Conservation (phyloP, 2,113 vertebrate species). For the Gobio gobio region DNA sequence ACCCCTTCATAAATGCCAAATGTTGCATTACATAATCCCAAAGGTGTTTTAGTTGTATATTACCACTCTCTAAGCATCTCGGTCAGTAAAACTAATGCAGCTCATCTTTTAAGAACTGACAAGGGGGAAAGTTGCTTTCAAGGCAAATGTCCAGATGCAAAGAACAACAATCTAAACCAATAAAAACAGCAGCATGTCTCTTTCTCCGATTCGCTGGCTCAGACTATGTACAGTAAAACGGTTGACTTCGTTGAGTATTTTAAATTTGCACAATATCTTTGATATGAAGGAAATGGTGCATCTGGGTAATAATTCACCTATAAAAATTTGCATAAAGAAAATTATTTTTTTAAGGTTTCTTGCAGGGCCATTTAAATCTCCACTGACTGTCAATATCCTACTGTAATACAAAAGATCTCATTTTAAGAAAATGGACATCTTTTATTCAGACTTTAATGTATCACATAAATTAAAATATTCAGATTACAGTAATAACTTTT, state of each 20-base stretch:
- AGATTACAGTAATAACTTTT: neutral
- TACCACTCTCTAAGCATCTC: neutral
- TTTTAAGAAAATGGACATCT: neutral
- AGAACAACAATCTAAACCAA: slow-evolving; percentile 29
- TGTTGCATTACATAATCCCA: neutral
- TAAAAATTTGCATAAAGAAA: neutral
- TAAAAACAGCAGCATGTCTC: slow-evolving; percentile 4
- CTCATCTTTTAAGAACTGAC: neutral
- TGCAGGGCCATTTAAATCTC: neutral
- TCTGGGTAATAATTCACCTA: neutral
- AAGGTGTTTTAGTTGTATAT: neutral
- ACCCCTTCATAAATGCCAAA: neutral
- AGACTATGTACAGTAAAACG: neutral
- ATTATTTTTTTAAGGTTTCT: neutral
- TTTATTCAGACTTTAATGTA: neutral
- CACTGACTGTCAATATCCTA: neutral
- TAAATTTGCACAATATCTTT: neutral
- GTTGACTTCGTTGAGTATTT: neutral
- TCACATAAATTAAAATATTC: neutral
- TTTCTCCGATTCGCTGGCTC: neutral
- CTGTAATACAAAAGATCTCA: neutral
- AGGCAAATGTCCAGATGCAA: slow-evolving; percentile 47
- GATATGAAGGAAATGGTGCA: neutral
- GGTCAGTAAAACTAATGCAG: neutral
- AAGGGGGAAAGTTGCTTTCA: slow-evolving; percentile 50